A percentile compares a stretch with the other conserved stretches of the same genome.
These are phyloP conservation scores for Melanotaenia maccullochi DNA, from an alignment of 2,797 vertebrate species.

Conservation along the genomic window DNA sequence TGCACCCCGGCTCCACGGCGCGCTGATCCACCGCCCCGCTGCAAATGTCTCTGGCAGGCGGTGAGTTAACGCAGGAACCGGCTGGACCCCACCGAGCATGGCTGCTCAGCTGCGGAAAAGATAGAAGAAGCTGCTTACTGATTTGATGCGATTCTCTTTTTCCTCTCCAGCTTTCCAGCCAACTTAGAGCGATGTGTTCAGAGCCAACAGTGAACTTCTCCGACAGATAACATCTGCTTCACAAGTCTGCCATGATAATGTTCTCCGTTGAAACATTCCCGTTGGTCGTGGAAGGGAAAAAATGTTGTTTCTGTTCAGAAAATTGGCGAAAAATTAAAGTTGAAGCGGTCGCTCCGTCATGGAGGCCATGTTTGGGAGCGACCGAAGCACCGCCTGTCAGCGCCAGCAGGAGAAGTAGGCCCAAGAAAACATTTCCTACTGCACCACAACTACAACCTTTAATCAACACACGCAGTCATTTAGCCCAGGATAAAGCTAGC, in stretches of 20 bases:
- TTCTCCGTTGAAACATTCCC: constrained; percentile 72
- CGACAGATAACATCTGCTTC: constrained; percentile 66
- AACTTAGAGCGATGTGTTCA: constrained; percentile 80
- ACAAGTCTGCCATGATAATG: constrained; percentile 37
- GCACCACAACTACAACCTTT: not conserved
- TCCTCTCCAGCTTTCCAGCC: constrained; percentile 83
- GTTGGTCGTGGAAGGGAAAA: constrained; percentile 41
- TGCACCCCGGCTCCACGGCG: constrained; percentile 7
- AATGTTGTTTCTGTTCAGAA: constrained; percentile 62
- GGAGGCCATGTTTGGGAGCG: constrained; percentile 89
- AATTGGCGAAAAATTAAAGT: constrained; percentile 82
- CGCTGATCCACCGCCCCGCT: not conserved
- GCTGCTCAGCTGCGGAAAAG: constrained; percentile 25
- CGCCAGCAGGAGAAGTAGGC: constrained; percentile 79
- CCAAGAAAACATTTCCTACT: constrained; percentile 49
- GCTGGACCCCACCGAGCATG: not conserved
- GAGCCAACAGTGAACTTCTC: constrained; percentile 73
- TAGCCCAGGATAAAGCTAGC: fast-evolving
- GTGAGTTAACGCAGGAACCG: not conserved
- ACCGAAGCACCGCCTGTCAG: constrained; percentile 86
- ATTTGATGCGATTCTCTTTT: constrained; percentile 83
- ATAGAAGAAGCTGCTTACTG: constrained; percentile 75
- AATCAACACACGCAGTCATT: fast-evolving
- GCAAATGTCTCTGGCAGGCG: not conserved
- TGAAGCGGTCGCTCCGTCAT: constrained; percentile 87